These are phyloP conservation scores for Tigriopus japonicus DNA, from an alignment of 1,140 invertebrate species.

Conservation along the genomic window DNA sequence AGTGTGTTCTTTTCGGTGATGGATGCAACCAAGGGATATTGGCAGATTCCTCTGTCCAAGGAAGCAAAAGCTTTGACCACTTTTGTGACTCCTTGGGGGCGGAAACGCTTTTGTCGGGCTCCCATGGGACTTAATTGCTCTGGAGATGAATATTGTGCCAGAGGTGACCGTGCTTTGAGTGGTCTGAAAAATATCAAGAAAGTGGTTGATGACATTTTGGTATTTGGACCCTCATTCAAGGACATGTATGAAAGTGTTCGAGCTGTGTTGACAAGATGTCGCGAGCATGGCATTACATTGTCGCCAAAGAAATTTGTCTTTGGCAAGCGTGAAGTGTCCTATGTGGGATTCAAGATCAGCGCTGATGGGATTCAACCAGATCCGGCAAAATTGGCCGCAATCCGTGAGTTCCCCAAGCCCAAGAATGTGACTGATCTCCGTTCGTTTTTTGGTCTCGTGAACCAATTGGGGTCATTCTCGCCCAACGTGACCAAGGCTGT, in stretches of 20 bases:
- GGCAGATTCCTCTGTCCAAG: conserved; percentile 20
- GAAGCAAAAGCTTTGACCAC: conserved; percentile 19
- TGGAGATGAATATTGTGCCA: conserved; percentile 20
- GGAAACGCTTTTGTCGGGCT: conserved; percentile 16
- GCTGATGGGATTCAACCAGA: conserved; percentile 10
- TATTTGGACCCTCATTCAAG: neutral
- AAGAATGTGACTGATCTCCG: conserved; percentile 15
- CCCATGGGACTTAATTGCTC: conserved; percentile 16
- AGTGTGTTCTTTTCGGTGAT: conserved; percentile 17
- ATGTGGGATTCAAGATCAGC: conserved; percentile 18
- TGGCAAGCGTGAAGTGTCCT: conserved; percentile 18
- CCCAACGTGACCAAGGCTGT: neutral
- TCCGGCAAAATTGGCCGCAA: conserved; percentile 8
- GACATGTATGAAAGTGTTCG: neutral
- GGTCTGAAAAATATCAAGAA: conserved; percentile 11
- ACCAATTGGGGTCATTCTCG: conserved; percentile 13
- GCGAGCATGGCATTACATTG: conserved; percentile 18
- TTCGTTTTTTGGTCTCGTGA: conserved; percentile 8
- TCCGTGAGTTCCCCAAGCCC: conserved; percentile 11
- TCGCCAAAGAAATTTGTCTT: conserved; percentile 20
- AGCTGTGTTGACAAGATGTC: conserved; percentile 11
- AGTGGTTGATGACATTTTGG: conserved; percentile 16
- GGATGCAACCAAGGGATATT: conserved; percentile 23
- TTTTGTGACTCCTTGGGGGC: conserved; percentile 21
- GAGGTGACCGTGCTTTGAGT: conserved; percentile 17